Evolutionary conservation across 2,797 vertebrate genomes (phyloP).

Genomic region (Rhinatrema bivittatum): DNA sequence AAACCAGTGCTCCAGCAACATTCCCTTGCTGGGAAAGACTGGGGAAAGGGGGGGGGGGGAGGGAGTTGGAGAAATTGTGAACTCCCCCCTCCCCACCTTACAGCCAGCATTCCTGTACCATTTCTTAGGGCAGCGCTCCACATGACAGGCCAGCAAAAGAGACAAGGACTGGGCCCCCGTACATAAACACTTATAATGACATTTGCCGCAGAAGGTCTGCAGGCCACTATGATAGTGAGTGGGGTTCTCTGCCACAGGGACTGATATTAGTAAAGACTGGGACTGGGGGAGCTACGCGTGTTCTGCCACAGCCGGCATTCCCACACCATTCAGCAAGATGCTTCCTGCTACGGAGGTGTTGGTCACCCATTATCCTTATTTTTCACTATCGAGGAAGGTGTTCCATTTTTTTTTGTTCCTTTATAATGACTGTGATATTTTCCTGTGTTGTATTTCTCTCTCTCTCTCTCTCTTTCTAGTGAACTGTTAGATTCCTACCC

Average conservation of each 20-base stretch:
- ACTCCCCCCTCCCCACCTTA: no score
- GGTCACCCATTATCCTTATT: not conserved
- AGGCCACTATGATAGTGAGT: no score
- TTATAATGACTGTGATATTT: no score
- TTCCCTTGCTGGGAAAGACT: not conserved
- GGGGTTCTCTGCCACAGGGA: no score
- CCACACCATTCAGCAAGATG: fast-evolving
- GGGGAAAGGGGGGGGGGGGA: not conserved
- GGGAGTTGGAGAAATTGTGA: not conserved
- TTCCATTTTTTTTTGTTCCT: constrained; percentile 1
- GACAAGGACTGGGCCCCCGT: no score
- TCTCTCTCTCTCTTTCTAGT: constrained; percentile 2
- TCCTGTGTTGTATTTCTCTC: no score
- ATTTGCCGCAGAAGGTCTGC: no score
- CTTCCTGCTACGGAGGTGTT: not conserved
- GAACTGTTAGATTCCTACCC: not conserved
- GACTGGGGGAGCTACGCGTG: not conserved
- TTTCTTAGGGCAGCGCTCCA: no score
- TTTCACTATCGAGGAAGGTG: not conserved
- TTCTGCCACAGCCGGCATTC: not conserved
- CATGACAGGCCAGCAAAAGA: no score
- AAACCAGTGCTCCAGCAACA: no score
- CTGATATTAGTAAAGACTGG: not conserved
- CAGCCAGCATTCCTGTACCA: fast-evolving
- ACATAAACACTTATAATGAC: no score